Evolutionary conservation across 1,140 invertebrate species (phyloP).

Genomic region (Bactericera cockerelli): DNA sequence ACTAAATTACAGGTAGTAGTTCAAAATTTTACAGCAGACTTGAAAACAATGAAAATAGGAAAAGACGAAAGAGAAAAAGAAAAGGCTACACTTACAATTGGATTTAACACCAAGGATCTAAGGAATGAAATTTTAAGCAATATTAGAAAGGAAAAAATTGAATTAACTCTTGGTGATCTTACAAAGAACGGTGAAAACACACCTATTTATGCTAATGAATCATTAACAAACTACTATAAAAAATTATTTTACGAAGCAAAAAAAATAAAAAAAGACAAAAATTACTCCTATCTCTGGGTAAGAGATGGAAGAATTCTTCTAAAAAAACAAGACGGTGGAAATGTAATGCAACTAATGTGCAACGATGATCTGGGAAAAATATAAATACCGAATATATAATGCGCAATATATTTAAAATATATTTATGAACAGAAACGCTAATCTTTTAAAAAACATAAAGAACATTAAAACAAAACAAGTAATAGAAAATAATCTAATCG

Average conservation of each 20-base stretch:
- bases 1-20: background rate
- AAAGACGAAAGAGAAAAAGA: background rate
- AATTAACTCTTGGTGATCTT: background rate
- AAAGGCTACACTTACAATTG: background rate
- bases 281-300: constrained; percentile 14
- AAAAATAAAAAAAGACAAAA: constrained; percentile 9
- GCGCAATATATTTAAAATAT: too few relatives aligned
- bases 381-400: background rate
- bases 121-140: constrained; percentile 4
- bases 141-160: background rate
- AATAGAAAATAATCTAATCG: background rate
- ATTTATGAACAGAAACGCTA: background rate
- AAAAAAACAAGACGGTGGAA: background rate
- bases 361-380: background rate
- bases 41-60: background rate
- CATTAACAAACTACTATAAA: background rate
- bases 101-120: background rate
- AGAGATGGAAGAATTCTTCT: constrained; percentile 14
- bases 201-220: constrained; percentile 15
- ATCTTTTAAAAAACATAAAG: background rate
- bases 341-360: background rate
- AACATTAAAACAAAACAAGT: background rate
- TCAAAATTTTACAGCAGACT: constrained; percentile 8
- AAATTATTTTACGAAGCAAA: constrained; percentile 1
- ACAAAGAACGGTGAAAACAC: background rate